Evolutionary conservation across 2,113 vertebrate species (phyloP).

Genomic region (Xiphophorus maculatus): DNA sequence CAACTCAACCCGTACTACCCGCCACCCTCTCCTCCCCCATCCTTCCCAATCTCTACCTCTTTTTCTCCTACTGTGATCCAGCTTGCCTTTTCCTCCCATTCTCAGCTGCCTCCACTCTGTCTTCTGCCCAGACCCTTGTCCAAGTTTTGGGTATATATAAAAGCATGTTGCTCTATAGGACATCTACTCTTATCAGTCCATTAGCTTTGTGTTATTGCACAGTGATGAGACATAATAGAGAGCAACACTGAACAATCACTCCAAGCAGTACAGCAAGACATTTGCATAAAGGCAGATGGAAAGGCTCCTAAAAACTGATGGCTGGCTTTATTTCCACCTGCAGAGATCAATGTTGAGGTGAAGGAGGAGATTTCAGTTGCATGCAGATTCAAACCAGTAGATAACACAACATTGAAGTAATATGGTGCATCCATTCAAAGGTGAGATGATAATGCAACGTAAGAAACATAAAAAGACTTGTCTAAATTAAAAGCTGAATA

Average conservation of each 20-base stretch:
- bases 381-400: neutral
- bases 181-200: slow-evolving; percentile 7
- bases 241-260: slow-evolving; percentile 12
- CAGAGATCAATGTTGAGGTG: neutral
- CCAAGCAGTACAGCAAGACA: slow-evolving; percentile 27
- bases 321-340: no score
- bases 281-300: neutral
- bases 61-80: slow-evolving; percentile 19
- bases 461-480: neutral
- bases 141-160: neutral
- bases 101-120: neutral
- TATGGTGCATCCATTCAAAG: neutral
- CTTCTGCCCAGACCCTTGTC: slow-evolving; percentile 12
- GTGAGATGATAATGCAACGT: neutral
- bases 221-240: slow-evolving; percentile 21
- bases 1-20: slow-evolving; percentile 64
- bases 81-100: slow-evolving; percentile 11
- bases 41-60: slow-evolving; percentile 25
- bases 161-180: neutral
- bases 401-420: no score
- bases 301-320: no score
- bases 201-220: slow-evolving; percentile 6
- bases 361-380: neutral
- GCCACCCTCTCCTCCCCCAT: slow-evolving; percentile 46
- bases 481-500: neutral